Base-by-base conservation (phyloP, 2,797 vertebrate species). In the Sebastes taczanowskii region DNA sequence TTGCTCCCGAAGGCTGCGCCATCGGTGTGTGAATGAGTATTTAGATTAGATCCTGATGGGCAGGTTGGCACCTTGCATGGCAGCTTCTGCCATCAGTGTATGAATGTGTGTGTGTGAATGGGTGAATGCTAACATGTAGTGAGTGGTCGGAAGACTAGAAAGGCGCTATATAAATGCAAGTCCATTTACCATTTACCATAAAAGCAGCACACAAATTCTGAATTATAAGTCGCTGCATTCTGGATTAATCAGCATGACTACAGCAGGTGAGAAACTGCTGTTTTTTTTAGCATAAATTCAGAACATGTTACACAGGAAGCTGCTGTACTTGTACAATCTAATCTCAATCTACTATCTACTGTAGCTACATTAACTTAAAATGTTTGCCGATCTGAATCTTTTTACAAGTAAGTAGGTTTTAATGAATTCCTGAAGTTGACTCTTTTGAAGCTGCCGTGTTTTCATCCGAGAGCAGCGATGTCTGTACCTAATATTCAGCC, bases 401-500 rank as follows among this genome's bases (percentile, higher is more conserved):
- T 65, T 72, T 38, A 42, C 22, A 75, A 79, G 35, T 58, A 49
- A 78, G 29, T 53, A 84, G 70, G 63, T 82, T 92, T 81, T 77
- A 87, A 87, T 89, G 74, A 88, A 80, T 82, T 82, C 82, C 79
- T 86, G 81, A 89, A 73, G 77, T 62, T 64, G 80, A 78, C 78
- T 87, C 82, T 90, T 46, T 89, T 89, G 88, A 92, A 90, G 82
- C 77, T 20, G 69, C 84, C 61, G 7, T 71, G 86, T 91, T 92
- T 91, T 88, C 88, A 84, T 89, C 67, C 49, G 77, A 75, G 80
- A 78, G 82, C 77, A 18, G 70, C 70, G 20, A 76, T 71, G 89
- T 79, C 90, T 89, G 83, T 77, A 84, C 90, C 86, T 87, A 81
- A 92, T 90, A 92, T 93, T 90, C 86, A 81, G 88, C 83, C 60